A percentile compares a stretch with the other conserved stretches of the same genome.
Evolutionary conservation across 2,888 invertebrate genomes (phyloP).

Genomic region (Ischnus inquisitorius): DNA sequence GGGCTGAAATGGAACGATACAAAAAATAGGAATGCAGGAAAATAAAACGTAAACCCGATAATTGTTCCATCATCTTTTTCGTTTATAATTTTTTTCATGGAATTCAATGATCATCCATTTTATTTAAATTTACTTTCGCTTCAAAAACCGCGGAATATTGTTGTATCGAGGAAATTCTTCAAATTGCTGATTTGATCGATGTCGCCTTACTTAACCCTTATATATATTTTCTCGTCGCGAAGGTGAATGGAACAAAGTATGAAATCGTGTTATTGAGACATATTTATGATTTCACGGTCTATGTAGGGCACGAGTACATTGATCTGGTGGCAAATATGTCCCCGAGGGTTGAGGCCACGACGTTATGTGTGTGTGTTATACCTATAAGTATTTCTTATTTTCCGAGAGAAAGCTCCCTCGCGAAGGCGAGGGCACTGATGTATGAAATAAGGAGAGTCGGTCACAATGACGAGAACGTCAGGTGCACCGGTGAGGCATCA

Average conservation of each 20-base stretch:
- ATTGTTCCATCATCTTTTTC: too few species aligned
- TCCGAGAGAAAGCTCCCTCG: slow-evolving; percentile 55
- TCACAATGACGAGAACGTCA: slow-evolving; percentile 72
- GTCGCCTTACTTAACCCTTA: neutral
- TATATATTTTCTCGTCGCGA: neutral
- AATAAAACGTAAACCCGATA: too few species aligned
- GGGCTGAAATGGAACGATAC: too few species aligned
- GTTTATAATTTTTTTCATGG: too few species aligned
- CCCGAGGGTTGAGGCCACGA: slow-evolving; percentile 26
- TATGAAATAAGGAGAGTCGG: slow-evolving; percentile 75
- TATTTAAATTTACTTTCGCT: too few species aligned
- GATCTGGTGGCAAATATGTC: slow-evolving; percentile 21
- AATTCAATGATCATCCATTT: too few species aligned
- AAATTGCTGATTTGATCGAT: too few species aligned
- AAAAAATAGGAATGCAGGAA: too few species aligned
- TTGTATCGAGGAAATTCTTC: too few species aligned
- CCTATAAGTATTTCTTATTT: slow-evolving; percentile 70
- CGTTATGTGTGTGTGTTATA: slow-evolving; percentile 50
- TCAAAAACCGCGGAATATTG: too few species aligned
- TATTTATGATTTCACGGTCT: slow-evolving; percentile 33
- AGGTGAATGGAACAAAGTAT: slow-evolving; percentile 25
- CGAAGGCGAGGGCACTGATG: slow-evolving; percentile 72
- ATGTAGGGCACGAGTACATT: slow-evolving; percentile 36
- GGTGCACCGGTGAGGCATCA: slow-evolving; percentile 70
- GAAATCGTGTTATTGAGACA: slow-evolving; percentile 15